A percentile compares a stretch with the other conserved stretches of the same genome.
Conservation (phyloP, 2,797 vertebrate species). For the Oreortyx pictus region DNA sequence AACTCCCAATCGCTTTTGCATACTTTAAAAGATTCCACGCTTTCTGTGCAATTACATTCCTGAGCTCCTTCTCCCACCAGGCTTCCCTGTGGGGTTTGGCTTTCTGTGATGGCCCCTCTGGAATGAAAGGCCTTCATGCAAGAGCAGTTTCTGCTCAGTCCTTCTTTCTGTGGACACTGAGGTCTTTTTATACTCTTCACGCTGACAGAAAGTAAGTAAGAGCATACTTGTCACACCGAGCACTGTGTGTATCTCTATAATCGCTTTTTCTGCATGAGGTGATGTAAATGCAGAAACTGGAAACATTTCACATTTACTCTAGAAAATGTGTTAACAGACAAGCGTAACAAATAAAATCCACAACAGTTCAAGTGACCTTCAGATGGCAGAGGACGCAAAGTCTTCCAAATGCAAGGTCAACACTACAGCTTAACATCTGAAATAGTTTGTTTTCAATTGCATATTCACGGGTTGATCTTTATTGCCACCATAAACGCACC, state of each 20-base stretch:
- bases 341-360: neutral
- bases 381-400: neutral
- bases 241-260: neutral
- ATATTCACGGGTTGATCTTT: neutral
- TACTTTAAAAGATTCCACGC: neutral
- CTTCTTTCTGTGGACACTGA: neutral
- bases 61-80: neutral
- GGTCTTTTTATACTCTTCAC: neutral
- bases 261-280: neutral
- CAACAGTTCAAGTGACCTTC: neutral
- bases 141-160: neutral
- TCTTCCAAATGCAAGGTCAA: neutral
- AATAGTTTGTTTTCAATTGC: conserved; percentile 57
- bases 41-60: neutral
- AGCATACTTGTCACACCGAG: neutral
- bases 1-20: neutral
- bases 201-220: neutral
- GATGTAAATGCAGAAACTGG: neutral
- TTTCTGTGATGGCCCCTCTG: neutral
- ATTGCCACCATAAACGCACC: conserved; percentile 42
- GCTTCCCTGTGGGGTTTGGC: fast-evolving
- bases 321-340: neutral
- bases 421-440: neutral
- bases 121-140: neutral
- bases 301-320: neutral